These are phyloP conservation scores for Oryzias melastigma DNA, from an alignment of 2,113 vertebrate genomes.

Conservation along the genomic window DNA sequence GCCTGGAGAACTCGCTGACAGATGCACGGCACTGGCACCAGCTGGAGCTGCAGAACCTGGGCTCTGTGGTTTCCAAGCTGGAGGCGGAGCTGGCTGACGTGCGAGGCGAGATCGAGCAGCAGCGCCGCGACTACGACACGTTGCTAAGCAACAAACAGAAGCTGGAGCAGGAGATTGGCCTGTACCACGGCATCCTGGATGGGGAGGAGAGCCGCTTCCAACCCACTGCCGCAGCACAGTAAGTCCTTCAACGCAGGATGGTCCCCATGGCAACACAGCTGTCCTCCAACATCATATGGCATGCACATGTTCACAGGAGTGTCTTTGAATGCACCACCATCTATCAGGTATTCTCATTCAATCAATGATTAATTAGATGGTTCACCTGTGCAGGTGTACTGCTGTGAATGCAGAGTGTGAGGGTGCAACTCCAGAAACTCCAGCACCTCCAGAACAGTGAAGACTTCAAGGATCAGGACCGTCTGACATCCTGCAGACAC, in stretches of 20 bases:
- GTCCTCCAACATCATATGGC: not conserved
- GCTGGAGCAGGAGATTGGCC: constrained; percentile 84
- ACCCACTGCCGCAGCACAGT: constrained; percentile 10
- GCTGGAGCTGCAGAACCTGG: constrained; percentile 91
- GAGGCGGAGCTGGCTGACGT: constrained; percentile 88
- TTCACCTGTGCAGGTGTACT: constrained; percentile 40
- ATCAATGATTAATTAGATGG: not conserved
- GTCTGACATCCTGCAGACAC: no score
- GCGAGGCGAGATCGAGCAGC: constrained; percentile 83
- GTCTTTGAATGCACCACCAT: not conserved
- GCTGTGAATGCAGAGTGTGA: constrained; percentile 6
- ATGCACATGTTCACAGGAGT: not conserved
- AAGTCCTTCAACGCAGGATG: constrained; percentile 7
- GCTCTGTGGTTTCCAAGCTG: constrained; percentile 85
- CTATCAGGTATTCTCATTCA: not conserved
- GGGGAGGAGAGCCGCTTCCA: constrained; percentile 83
- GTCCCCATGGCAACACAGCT: not conserved
- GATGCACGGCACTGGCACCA: constrained; percentile 91
- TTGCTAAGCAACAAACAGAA: constrained; percentile 81
- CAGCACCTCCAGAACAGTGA: constrained; percentile 24
- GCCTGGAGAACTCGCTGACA: constrained; percentile 86
- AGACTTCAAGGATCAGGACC: not conserved
- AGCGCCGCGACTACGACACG: constrained; percentile 82
- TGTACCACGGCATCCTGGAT: constrained; percentile 89
- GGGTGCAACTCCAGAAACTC: constrained; percentile 11